Evolutionary conservation across 2,888 invertebrate species (phyloP).

Genomic region (Polydesmus complanatus): DNA sequence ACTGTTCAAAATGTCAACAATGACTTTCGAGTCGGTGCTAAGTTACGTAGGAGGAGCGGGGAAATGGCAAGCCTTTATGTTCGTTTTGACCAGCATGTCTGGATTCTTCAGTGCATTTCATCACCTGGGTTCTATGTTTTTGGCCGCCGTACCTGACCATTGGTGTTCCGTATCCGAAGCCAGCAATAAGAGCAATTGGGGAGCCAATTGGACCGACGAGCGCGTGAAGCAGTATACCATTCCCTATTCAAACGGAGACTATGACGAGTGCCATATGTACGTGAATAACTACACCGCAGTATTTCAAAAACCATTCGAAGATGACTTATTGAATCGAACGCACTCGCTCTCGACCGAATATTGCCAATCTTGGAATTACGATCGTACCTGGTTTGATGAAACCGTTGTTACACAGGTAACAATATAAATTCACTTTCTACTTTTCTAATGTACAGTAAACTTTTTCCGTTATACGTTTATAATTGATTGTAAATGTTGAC

Average conservation of each 20-base stretch:
- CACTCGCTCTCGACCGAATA: background rate
- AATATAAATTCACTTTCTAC: background rate
- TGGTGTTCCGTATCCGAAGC: conserved; percentile 11
- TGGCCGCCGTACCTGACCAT: conserved; percentile 17
- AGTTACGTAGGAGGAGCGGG: conserved; percentile 5
- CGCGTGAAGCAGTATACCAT: conserved; percentile 4
- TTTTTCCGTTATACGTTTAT: background rate
- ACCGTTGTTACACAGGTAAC: conserved; percentile 12
- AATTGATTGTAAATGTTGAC: background rate
- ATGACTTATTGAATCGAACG: background rate
- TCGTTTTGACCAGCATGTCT: conserved; percentile 9
- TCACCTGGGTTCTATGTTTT: conserved; percentile 17
- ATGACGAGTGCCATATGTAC: conserved; percentile 1
- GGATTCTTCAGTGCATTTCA: conserved; percentile 16
- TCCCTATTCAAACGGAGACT: background rate
- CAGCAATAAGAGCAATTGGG: background rate
- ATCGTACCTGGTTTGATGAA: conserved; percentile 4
- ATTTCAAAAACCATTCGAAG: conserved; percentile 1
- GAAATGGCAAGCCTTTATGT: conserved; percentile 7
- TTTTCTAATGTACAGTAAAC: background rate
- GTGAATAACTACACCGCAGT: background rate
- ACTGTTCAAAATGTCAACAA: background rate
- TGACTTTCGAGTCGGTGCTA: conserved; percentile 5
- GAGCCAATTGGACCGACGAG: conserved; percentile 4
- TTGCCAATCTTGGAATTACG: background rate